These are phyloP conservation scores for Stylophora pistillata DNA, from an alignment of 64 coral and sea anemone species.

Conservation along the genomic window DNA sequence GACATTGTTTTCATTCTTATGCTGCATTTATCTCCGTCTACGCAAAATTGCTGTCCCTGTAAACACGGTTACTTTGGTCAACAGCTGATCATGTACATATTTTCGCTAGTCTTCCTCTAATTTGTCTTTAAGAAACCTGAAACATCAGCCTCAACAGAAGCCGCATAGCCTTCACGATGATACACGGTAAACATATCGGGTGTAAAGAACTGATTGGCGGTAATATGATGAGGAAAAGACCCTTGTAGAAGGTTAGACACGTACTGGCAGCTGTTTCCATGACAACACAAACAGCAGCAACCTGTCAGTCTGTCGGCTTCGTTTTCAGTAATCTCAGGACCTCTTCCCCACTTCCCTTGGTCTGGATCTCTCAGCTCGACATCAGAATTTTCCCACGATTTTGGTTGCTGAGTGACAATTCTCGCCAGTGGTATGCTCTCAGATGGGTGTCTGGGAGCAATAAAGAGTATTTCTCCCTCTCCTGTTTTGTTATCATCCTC, in stretches of 20 bases:
- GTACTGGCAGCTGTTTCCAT: neutral
- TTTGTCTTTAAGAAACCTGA: neutral
- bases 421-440: neutral
- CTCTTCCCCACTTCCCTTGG: neutral
- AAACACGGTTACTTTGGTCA: no score
- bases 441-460: constrained; percentile 24
- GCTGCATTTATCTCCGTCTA: no score
- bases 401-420: neutral
- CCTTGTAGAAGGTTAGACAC: neutral
- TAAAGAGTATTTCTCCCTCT: constrained; percentile 14
- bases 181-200: constrained; percentile 28
- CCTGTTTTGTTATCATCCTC: neutral
- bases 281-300: neutral
- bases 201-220: constrained; percentile 47
- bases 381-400: neutral
- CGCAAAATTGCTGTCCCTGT: no score
- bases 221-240: constrained; percentile 41
- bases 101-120: no score
- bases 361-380: neutral
- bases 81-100: no score
- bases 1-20: no score
- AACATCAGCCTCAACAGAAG: constrained; percentile 45
- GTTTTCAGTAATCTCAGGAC: constrained; percentile 2
- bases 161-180: constrained; percentile 45
- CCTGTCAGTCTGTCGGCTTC: neutral